Conservation (phyloP, 1,140 invertebrate genomes). For the Whitmania pigra region DNA sequence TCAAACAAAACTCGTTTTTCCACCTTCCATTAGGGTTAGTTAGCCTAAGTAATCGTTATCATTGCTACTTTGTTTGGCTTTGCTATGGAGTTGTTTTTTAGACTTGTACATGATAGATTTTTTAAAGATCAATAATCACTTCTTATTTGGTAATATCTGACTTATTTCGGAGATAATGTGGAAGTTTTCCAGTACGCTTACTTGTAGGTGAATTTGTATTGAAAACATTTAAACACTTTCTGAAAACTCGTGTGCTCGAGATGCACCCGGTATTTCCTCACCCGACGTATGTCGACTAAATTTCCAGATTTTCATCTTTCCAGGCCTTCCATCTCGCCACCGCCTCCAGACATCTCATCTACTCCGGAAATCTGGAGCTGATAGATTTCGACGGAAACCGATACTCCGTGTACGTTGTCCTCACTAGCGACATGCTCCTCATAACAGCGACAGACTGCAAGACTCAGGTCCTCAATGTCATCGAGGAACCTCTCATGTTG, state of each 20-base stretch:
- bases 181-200: no score
- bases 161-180: no score
- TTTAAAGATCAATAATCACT: no score
- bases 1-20: slow-evolving; percentile 15
- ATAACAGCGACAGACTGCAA: neutral
- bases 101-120: no score
- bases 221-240: no score
- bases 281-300: no score
- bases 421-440: slow-evolving; percentile 17
- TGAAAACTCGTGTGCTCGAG: no score
- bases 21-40: slow-evolving; percentile 13
- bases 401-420: neutral
- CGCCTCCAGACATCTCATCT: slow-evolving; percentile 8
- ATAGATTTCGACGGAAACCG: neutral
- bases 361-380: slow-evolving; percentile 16
- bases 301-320: neutral
- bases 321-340: slow-evolving; percentile 15
- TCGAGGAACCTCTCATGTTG: slow-evolving; percentile 16
- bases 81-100: no score
- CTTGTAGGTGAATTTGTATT: no score
- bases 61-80: no score
- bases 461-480: neutral
- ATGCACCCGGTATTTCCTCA: no score
- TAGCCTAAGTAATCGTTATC: neutral
- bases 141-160: no score